phyloP scores from a whole-genome alignment of 2,797 vertebrate genomes.

The Pangasius krempfi region DNA sequence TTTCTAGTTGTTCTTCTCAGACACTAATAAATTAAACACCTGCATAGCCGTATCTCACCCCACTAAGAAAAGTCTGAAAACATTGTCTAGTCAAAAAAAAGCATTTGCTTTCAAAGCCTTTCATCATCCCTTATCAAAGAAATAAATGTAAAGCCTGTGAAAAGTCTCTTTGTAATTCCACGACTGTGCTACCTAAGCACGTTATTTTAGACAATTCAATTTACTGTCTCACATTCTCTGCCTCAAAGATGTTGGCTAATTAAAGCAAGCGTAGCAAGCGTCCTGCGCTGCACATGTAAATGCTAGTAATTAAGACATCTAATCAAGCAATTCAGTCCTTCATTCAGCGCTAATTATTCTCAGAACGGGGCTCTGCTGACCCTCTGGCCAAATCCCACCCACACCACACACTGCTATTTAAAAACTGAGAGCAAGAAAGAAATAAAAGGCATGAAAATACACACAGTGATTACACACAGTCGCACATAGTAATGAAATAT shows the following conservation, averaged over 20 bases:
- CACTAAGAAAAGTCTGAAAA: background rate
- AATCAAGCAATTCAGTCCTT: conserved; percentile 53
- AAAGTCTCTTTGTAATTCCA: conserved; percentile 10
- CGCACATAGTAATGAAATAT: conserved; percentile 65
- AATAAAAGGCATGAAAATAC: background rate
- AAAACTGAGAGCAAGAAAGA: background rate
- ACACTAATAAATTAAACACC: conserved; percentile 21
- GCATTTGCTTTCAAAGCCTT: conserved; percentile 11
- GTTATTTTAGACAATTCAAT: conserved; percentile 19
- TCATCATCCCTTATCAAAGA: conserved; percentile 16
- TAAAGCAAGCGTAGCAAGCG: conserved; percentile 36
- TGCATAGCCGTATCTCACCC: background rate
- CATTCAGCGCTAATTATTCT: conserved; percentile 59
- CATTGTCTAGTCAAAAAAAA: background rate
- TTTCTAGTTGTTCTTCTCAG: conserved; percentile 26
- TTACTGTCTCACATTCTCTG: conserved; percentile 8
- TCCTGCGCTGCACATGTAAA: conserved; percentile 45
- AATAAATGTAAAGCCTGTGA: conserved; percentile 1
- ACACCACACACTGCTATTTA: conserved; percentile 30
- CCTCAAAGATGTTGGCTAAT: conserved; percentile 47
- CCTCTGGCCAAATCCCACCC: conserved; percentile 53
- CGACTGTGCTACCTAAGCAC: conserved; percentile 10
- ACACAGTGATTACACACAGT: conserved; percentile 26
- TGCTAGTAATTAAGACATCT: conserved; percentile 57
- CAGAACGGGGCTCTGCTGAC: conserved; percentile 54